A percentile compares a stretch with the other conserved stretches of the same genome.
These are phyloP conservation scores for Callyntrura sp. DNA, from an alignment of 2,888 invertebrate species.

Conservation along the genomic window DNA sequence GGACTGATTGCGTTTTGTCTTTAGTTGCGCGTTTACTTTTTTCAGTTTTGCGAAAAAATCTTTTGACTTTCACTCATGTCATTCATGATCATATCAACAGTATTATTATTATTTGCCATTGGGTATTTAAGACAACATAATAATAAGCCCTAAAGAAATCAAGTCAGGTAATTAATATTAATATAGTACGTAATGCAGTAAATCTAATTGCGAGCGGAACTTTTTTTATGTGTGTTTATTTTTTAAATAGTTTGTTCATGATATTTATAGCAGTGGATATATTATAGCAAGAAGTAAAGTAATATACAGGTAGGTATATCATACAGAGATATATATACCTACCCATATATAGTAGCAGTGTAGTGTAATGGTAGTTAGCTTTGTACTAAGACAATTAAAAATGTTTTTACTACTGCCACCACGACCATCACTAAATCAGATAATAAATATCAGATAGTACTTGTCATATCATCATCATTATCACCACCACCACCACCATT, in stretches of 20 bases:
- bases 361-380: constrained; percentile 33
- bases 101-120: constrained; percentile 17
- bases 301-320: constrained; percentile 1
- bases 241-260: constrained; percentile 33
- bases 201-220: constrained; percentile 30
- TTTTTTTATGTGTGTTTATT: constrained; percentile 31
- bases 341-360: constrained; percentile 36
- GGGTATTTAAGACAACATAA: constrained; percentile 33
- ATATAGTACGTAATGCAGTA: constrained; percentile 5
- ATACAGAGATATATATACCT: too few relatives aligned
- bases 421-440: constrained; percentile 12
- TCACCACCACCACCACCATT: constrained; percentile 26
- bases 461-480: constrained; percentile 37
- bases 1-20: not conserved
- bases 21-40: not conserved
- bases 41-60: constrained; percentile 5
- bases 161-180: constrained; percentile 15
- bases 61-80: constrained; percentile 32
- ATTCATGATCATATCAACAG: constrained; percentile 23
- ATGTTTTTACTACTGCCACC: constrained; percentile 49
- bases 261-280: constrained; percentile 63
- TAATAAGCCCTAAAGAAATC: constrained; percentile 27
- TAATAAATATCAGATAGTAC: constrained; percentile 34
- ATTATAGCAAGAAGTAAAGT: constrained; percentile 34
- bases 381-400: constrained; percentile 14